Percentiles rank a stretch among this genome's conserved stretches.
Evolutionary conservation across 2,888 invertebrate genomes (phyloP).

Genomic region (Sialis lutaria): DNA sequence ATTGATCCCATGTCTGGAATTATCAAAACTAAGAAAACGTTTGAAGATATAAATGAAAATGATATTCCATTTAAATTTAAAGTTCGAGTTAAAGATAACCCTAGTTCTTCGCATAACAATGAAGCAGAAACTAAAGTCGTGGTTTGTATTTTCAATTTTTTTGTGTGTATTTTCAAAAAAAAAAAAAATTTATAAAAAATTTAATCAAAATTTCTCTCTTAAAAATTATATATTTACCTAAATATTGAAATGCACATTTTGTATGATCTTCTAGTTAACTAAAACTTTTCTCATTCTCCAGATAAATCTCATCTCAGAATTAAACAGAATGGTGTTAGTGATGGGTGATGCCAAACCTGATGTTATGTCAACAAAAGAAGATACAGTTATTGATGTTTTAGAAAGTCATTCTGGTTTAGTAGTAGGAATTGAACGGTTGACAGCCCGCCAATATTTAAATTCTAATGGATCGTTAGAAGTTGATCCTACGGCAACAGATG

Average conservation of each 20-base stretch:
- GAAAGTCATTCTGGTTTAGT: conserved; percentile 59
- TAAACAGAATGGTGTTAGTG: conserved; percentile 60
- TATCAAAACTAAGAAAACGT: conserved; percentile 53
- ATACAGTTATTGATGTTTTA: conserved; percentile 38
- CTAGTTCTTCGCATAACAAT: conserved; percentile 40
- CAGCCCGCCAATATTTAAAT: conserved; percentile 53
- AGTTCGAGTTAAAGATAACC: conserved; percentile 59
- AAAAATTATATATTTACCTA: conserved; percentile 19
- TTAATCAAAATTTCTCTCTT: too few species aligned
- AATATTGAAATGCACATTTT: conserved; percentile 14
- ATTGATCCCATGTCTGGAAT: conserved; percentile 60
- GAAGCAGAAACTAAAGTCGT: conserved; percentile 44
- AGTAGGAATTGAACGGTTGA: conserved; percentile 69
- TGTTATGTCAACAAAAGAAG: conserved; percentile 35
- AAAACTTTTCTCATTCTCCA: conserved; percentile 17
- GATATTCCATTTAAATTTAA: conserved; percentile 56
- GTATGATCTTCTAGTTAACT: not conserved
- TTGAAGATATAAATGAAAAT: conserved; percentile 44
- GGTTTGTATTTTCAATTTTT: conserved; percentile 34
- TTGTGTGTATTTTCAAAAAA: too few species aligned
- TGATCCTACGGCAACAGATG: conserved; percentile 59
- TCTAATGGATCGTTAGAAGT: conserved; percentile 57
- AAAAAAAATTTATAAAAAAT: too few species aligned
- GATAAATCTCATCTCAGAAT: conserved; percentile 62
- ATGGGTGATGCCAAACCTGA: conserved; percentile 60